Evolutionary conservation across 2,888 invertebrate species (phyloP).

Genomic region (Prostheceraeus crozeri): DNA sequence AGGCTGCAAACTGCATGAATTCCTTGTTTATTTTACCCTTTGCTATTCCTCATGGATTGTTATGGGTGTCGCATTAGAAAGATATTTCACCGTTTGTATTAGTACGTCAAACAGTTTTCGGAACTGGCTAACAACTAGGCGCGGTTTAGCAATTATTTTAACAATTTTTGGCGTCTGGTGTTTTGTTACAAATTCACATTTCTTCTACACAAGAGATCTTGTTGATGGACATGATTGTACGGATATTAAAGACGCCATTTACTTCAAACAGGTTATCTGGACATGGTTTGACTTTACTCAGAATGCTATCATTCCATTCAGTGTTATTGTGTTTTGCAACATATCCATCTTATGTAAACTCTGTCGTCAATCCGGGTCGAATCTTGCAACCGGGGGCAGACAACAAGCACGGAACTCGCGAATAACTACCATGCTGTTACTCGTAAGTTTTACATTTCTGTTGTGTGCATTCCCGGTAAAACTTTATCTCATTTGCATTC

Average conservation of each 20-base stretch:
- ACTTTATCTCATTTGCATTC: neutral
- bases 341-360: neutral
- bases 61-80: slow-evolving; percentile 2
- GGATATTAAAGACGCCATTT: neutral
- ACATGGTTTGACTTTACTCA: neutral
- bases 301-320: neutral
- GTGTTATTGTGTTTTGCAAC: slow-evolving; percentile 1
- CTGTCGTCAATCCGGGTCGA: too few relatives aligned
- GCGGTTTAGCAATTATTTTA: neutral
- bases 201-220: slow-evolving; percentile 9
- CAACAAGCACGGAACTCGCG: neutral
- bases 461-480: slow-evolving; percentile 20
- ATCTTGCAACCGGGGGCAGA: too few relatives aligned
- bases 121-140: too few relatives aligned
- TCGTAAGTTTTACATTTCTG: neutral
- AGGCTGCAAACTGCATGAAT: slow-evolving; percentile 25
- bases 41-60: slow-evolving; percentile 20
- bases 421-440: slow-evolving; percentile 14
- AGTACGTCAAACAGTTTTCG: too few relatives aligned
- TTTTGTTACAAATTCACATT: neutral
- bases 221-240: neutral
- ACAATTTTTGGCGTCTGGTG: neutral
- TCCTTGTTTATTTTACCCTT: slow-evolving; percentile 9
- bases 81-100: slow-evolving; percentile 9
- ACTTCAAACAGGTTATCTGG: neutral